Percentiles rank a stretch among this genome's conserved stretches.
These are phyloP conservation scores for Stenoptilia bipunctidactyla DNA, from an alignment of 2,888 invertebrate genomes.

Conservation along the genomic window DNA sequence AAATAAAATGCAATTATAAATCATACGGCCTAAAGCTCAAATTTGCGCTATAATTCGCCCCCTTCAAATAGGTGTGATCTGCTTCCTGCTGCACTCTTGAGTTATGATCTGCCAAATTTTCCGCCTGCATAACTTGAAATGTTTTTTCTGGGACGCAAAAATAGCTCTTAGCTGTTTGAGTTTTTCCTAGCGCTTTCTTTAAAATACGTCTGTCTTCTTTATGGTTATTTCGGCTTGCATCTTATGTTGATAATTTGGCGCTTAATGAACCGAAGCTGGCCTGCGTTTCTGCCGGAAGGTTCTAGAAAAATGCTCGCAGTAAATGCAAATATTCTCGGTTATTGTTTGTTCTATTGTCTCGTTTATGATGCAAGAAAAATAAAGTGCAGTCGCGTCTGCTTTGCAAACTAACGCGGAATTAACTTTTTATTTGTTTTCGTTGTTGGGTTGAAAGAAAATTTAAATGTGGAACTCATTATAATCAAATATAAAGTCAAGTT, in stretches of 20 bases:
- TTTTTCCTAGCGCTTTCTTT: neutral
- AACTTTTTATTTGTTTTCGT: neutral
- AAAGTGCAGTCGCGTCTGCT: constrained; percentile 6
- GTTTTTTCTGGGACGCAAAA: neutral
- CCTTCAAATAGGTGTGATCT: constrained; percentile 27
- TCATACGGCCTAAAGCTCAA: constrained; percentile 23
- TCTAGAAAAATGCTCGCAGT: constrained; percentile 54
- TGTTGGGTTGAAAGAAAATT: too few species aligned
- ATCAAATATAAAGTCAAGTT: too few species aligned
- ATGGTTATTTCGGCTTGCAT: constrained; percentile 52
- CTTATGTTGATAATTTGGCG: constrained; percentile 50
- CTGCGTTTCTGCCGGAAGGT: constrained; percentile 52
- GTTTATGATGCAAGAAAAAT: constrained; percentile 46
- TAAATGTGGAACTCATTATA: too few species aligned
- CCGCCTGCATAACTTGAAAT: neutral
- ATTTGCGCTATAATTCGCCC: constrained; percentile 14
- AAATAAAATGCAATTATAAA: constrained; percentile 12
- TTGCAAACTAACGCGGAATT: neutral
- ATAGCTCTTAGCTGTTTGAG: neutral
- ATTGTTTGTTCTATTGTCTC: constrained; percentile 63
- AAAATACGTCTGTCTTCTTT: constrained; percentile 22
- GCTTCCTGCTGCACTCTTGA: constrained; percentile 39
- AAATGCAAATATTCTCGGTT: constrained; percentile 60
- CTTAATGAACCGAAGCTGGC: constrained; percentile 62
- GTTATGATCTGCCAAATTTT: constrained; percentile 55